Percentiles rank a stretch among this genome's conserved stretches.
Conservation (phyloP, 2,888 invertebrate species). For the Drosophila mercatorum region DNA sequence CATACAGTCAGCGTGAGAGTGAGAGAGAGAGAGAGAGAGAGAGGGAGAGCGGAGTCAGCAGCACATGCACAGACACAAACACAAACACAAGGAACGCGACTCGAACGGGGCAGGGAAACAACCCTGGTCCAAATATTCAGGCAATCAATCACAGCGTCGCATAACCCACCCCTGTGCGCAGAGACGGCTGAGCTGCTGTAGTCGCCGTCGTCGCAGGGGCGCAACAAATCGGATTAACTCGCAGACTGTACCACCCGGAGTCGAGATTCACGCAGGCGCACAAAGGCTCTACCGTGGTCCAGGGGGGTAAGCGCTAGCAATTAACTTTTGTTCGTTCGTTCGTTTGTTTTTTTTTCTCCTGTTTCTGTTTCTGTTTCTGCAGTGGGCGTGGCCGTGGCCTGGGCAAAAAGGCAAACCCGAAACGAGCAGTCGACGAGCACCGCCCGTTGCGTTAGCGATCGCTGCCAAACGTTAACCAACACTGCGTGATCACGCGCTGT, state of each 20-base stretch:
- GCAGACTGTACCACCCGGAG: constrained; percentile 70
- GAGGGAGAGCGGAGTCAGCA: neutral
- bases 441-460: constrained; percentile 48
- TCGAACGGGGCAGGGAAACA: constrained; percentile 38
- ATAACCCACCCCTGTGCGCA: constrained; percentile 62
- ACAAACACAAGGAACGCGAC: neutral
- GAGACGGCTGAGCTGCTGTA: constrained; percentile 1
- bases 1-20: constrained; percentile 28
- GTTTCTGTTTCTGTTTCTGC: neutral
- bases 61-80: neutral
- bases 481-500: constrained; percentile 46
- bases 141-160: constrained; percentile 77
- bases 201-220: constrained; percentile 48
- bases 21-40: neutral
- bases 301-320: constrained; percentile 61
- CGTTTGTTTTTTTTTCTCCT: neutral
- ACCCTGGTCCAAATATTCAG: constrained; percentile 58
- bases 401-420: constrained; percentile 47
- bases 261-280: constrained; percentile 72
- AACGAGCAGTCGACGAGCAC: constrained; percentile 59
- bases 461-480: constrained; percentile 43
- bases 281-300: constrained; percentile 20
- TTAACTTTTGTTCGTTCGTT: constrained; percentile 64
- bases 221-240: constrained; percentile 76
- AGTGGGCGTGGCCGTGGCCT: constrained; percentile 63